phyloP scores from a whole-genome alignment of 2,113 vertebrate genomes.

The Orthonyx spaldingii region DNA sequence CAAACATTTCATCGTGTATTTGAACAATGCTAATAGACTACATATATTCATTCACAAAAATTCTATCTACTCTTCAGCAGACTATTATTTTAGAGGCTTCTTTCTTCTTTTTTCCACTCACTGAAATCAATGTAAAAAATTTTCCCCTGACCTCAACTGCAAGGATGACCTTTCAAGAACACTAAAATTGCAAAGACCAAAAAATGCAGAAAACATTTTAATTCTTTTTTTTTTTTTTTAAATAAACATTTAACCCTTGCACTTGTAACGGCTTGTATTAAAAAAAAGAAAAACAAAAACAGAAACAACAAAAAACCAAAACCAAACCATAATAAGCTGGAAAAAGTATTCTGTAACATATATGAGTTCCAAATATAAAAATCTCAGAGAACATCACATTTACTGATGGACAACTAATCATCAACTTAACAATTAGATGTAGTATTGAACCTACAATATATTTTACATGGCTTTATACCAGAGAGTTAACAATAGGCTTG shows the following conservation, averaged over 20 bases:
- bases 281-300: background rate
- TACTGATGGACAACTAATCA: background rate
- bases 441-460: background rate
- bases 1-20: background rate
- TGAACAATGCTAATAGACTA: background rate
- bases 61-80: background rate
- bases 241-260: background rate
- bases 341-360: background rate
- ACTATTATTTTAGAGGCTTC: background rate
- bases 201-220: background rate
- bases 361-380: background rate
- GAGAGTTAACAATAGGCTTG: background rate
- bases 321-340: background rate
- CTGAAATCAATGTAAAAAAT: background rate
- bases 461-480: background rate
- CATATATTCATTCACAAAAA: background rate
- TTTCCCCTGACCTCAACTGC: background rate
- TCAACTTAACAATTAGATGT: background rate
- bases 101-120: background rate
- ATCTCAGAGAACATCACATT: background rate
- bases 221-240: background rate
- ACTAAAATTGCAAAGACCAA: background rate
- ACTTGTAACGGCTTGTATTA: background rate
- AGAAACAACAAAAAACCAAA: background rate
- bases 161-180: background rate